Evolutionary conservation across 2,113 vertebrate genomes (phyloP).

Genomic region (Scartelaos histophorus): DNA sequence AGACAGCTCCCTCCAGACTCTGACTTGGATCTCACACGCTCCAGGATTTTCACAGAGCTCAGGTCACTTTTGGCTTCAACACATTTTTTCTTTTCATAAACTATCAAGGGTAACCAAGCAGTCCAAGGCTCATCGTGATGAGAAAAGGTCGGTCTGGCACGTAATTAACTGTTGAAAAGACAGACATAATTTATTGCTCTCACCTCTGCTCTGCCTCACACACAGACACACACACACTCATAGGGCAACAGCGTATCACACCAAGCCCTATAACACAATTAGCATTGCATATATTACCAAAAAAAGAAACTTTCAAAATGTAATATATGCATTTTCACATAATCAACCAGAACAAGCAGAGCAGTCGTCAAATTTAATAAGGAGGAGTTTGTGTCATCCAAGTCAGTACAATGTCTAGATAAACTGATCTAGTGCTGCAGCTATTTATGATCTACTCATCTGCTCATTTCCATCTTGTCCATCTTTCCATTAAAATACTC

Average conservation of each 20-base stretch:
- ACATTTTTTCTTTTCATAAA: background rate
- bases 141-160: slow-evolving; percentile 46
- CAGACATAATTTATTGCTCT: slow-evolving; percentile 36
- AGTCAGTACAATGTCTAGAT: background rate
- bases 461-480: background rate
- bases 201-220: slow-evolving; percentile 2
- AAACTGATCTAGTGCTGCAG: background rate
- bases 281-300: slow-evolving; percentile 21
- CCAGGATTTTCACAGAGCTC: slow-evolving; percentile 33
- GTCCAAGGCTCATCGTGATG: slow-evolving; percentile 26
- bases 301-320: slow-evolving; percentile 24
- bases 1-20: slow-evolving; percentile 57
- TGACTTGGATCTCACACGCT: slow-evolving; percentile 44
- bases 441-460: background rate
- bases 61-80: slow-evolving; percentile 36
- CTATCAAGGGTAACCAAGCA: slow-evolving; percentile 32
- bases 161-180: slow-evolving; percentile 51
- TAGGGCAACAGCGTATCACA: slow-evolving; percentile 1
- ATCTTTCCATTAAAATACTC: background rate
- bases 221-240: slow-evolving; percentile 20
- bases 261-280: slow-evolving; percentile 18
- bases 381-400: background rate
- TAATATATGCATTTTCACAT: slow-evolving; percentile 11
- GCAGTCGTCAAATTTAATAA: slow-evolving; percentile 15
- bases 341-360: slow-evolving; percentile 2